Base-by-base conservation (phyloP, 2,113 vertebrate genomes). In the Leucopsar rothschildi region DNA sequence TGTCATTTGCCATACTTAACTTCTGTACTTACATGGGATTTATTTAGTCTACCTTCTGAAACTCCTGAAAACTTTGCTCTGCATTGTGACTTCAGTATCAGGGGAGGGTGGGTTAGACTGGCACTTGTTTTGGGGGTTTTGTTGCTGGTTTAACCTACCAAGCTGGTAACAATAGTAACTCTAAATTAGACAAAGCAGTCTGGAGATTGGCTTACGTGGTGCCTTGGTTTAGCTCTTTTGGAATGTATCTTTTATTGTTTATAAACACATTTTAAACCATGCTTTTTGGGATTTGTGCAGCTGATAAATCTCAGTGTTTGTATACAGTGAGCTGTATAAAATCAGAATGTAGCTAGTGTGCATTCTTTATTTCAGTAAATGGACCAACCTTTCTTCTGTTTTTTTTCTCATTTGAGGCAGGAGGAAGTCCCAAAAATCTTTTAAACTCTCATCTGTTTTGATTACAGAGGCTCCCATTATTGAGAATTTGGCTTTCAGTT, bases 11-110 rank as follows among this genome's bases (percentile, higher is more conserved):
- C 49, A 10, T 16, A 69, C 7, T 27, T 15, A 31, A 5, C n/a
- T 55, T 24, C 31, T 86, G 10, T 60, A 27, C 9, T 50, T 56
- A 37, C 3, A 4, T 1, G 23, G 23, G 45, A 40, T 75, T 75
- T 84, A 31, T 81, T 81, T 88, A n/a, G 65, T 15, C 12, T 82
- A 17, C 39, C 19, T 60, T 73, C 42, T 86, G 33, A 77, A 86
- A 31, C 16, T 83, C 52, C 19, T 69, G 53, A 27, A 60, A 19
- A 63, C 11, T 66, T 50, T 29, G 10, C 65, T 92, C 31, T 60
- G 15, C 0, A 0, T 37, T 63, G n/a, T 59, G 37, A 28, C 11
- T 24, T 56, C 23, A 19, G 13, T 45, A 31, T 64, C 2, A 4
- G 45, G 23, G 40, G 5, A 53, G 19, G 29, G 4, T 39, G 29